Evolutionary conservation across 2,113 vertebrate species (phyloP), one percentile per base, ranked within the genome.

Genomic region (Lepus americanus): DNA sequence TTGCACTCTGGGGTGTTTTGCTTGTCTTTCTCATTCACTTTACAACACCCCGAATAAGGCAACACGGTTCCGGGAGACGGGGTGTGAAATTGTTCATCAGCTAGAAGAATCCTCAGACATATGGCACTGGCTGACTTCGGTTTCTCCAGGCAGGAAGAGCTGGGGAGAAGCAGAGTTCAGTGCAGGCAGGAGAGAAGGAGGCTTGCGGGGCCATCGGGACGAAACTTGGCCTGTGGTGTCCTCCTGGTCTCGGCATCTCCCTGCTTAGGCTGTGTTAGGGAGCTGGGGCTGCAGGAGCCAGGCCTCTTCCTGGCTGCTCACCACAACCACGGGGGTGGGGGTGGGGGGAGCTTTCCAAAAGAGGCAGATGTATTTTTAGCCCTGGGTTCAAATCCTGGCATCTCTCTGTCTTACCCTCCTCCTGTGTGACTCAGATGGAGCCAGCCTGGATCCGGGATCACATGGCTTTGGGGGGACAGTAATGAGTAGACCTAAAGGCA

Each of bases 121-220:
- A 22, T 27, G 64, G 14, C 20, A 19, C 5, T 74, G 2, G 27
- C 9, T 85, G 61, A 51, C 17, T 74, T 83, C 27, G 7, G 0
- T n/a, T 80, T 93, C 59, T 81, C 73, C 19, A 87, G 76, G 76
- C 49, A 72, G 64, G 4, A 69, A 12, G 69, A 94, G 81, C 87
- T 70, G 73, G 77, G 39, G 39, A 73, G 78, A 29, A 84, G 14
- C 39, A 72, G 77, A 72, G 74, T 84, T 88, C 9, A 79, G 44
- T 84, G 85, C 9, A 79, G 44, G 36, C 63, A 51, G 64, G 3
- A 29, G 63, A 70, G 55, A 82, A 80, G 67, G 74, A 39, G 44
- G 9, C 44, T 92, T 94, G 61, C 61, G 74, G 44, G 44, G 31
- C 25, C 20, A 11, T 53, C 20, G 61, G 49, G 49, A 44, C 67